phyloP scores from a whole-genome alignment of 2,113 vertebrate genomes.

The Osmerus eperlanus region DNA sequence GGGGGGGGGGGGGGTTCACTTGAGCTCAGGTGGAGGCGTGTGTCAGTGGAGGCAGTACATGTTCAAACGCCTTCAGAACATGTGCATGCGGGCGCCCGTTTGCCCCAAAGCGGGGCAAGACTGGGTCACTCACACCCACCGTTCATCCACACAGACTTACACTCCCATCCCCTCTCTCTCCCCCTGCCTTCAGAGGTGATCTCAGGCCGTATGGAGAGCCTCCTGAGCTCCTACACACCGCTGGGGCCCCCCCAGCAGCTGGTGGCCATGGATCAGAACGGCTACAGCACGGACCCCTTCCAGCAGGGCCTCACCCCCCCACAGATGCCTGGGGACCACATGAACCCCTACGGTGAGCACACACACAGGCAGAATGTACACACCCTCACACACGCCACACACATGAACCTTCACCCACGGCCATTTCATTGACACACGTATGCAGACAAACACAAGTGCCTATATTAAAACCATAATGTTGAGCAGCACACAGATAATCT shows the following conservation, averaged over 20 bases:
- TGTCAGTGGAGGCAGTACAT: conserved; percentile 31
- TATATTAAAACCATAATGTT: neutral
- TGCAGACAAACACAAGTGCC: neutral
- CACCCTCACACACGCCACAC: neutral
- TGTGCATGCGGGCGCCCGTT: too few relatives aligned
- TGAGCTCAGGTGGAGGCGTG: conserved; percentile 21
- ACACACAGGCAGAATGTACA: neutral
- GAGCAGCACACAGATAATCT: too few relatives aligned
- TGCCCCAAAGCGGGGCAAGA: too few relatives aligned
- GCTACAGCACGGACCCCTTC: conserved; percentile 85
- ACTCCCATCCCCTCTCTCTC: neutral
- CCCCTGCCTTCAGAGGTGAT: conserved; percentile 77
- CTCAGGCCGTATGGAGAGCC: conserved; percentile 87
- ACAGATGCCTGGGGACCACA: conserved; percentile 97
- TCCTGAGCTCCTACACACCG: conserved; percentile 86
- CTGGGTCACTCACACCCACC: too few relatives aligned
- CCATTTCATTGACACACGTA: neutral
- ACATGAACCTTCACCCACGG: neutral
- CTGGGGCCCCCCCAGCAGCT: conserved; percentile 81
- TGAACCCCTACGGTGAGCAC: conserved; percentile 91
- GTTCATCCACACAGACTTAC: too few relatives aligned
- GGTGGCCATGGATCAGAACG: conserved; percentile 82
- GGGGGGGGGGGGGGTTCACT: too few relatives aligned
- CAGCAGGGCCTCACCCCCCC: conserved; percentile 93
- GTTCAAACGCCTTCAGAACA: too few relatives aligned